Base-by-base conservation (phyloP, 2,113 vertebrate genomes). In the Prinia subflava region DNA sequence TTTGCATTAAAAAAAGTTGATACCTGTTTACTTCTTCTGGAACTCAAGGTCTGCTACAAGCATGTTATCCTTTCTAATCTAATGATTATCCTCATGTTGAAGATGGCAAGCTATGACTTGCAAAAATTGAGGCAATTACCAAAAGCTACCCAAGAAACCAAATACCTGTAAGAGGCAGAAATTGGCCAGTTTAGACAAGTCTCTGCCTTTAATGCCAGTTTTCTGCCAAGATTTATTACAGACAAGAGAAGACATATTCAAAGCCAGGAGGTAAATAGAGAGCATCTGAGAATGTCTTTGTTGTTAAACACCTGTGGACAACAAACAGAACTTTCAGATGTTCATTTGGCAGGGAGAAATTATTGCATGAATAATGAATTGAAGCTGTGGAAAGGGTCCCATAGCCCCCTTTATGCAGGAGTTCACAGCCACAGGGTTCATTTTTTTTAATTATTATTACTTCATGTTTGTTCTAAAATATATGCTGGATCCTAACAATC, bases 391-490 rank as follows among this genome's bases (percentile, higher is more conserved):
- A 46, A 75, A 83, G 24, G 3, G 10, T 71, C 31, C 12, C 15
- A 13, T 17, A 60, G 17, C 2, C n/a, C 10, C 6, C 44, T 37
- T 1, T 42, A 47, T 16, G 5, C 8, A 10, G 7, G 7, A 33
- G 5, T 49, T 85, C 50, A 28, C 6, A 3, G 39, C 12, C 41
- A 69, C 18, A 21, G 10, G 8, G 25, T n/a, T 13, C 5, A 19
- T n/a, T 64, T 50, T 76, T 87, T 50, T n/a, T n/a, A n/a, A n/a
- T n/a, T 7, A 4, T 14, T 23, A 15, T 68, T 77, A 50, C 18
- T 67, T 52, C 53, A 60, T 5, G 2, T 57, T 21, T 12, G 10
- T 56, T 73, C 27, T 60, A 79, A 89, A 77, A 10, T 11, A 20
- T 11, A 9, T 9, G 3, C 24, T 79, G 13, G 13, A 89, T 87